phyloP scores from a whole-genome alignment of 2,797 vertebrate species.

The Rachycentron canadum region DNA sequence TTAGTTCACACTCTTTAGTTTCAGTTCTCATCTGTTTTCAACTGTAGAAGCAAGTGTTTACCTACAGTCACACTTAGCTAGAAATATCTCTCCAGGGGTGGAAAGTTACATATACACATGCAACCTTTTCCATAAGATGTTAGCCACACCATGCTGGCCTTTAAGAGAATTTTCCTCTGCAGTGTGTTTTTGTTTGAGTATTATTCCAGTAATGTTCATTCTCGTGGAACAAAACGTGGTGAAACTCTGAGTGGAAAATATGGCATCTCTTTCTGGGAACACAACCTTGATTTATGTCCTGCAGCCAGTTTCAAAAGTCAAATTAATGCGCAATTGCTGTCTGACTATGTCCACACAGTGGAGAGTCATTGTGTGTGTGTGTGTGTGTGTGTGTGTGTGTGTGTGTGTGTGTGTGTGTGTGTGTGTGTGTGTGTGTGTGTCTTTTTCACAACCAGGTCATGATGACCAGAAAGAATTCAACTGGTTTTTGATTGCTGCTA shows the following conservation, averaged over 20 bases:
- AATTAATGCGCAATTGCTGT: constrained; percentile 25
- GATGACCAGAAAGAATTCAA: constrained; percentile 29
- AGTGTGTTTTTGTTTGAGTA: constrained; percentile 25
- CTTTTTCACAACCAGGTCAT: neutral
- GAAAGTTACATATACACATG: constrained; percentile 31
- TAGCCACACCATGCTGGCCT: constrained; percentile 28
- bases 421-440: constrained; percentile 14
- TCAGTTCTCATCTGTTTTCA: neutral
- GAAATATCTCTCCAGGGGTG: constrained; percentile 11
- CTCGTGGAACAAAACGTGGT: constrained; percentile 30
- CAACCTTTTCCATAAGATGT: constrained; percentile 46
- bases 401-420: constrained; percentile 23
- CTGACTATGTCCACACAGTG: constrained; percentile 15
- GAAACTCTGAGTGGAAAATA: constrained; percentile 42
- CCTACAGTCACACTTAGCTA: neutral
- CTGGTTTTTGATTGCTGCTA: constrained; percentile 4
- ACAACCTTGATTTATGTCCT: constrained; percentile 37
- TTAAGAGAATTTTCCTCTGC: constrained; percentile 38
- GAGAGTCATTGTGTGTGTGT: constrained; percentile 9
- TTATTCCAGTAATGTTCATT: constrained; percentile 36
- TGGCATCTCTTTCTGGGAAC: constrained; percentile 35
- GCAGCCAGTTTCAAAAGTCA: constrained; percentile 22
- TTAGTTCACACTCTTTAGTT: too few relatives aligned
- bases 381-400: constrained; percentile 9
- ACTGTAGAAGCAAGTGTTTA: neutral